phyloP scores from a whole-genome alignment of 2,888 invertebrate genomes.

The Lasiommata megera region DNA sequence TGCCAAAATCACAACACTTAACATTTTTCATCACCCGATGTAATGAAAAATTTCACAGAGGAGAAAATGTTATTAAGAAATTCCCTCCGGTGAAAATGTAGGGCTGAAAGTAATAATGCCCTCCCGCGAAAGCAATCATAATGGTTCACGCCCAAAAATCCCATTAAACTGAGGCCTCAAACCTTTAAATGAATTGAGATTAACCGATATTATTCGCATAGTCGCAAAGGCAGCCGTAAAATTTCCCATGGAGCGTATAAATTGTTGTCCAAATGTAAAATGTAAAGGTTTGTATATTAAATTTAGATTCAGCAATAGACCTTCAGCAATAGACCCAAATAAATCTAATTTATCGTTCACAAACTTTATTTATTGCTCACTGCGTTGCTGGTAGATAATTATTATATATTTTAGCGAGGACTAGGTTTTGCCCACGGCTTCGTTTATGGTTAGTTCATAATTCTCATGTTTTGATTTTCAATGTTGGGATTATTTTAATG shows the following conservation, averaged over 20 bases:
- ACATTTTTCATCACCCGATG: neutral
- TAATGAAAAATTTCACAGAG: slow-evolving; percentile 18
- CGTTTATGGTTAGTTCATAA: no score
- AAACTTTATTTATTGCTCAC: neutral
- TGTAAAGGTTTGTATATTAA: neutral
- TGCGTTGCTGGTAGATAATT: no score
- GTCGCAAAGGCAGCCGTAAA: neutral
- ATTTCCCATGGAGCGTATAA: neutral
- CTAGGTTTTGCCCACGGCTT: no score
- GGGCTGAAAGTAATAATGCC: slow-evolving; percentile 21
- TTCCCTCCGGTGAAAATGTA: slow-evolving; percentile 15
- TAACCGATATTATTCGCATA: slow-evolving; percentile 18
- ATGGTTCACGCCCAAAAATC: slow-evolving; percentile 25
- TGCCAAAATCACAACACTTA: neutral
- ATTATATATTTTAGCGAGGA: no score
- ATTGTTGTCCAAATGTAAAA: neutral
- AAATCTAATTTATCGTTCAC: neutral
- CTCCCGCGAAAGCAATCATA: slow-evolving; percentile 25
- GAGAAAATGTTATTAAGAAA: slow-evolving; percentile 21
- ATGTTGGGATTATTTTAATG: no score
- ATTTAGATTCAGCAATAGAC: no score
- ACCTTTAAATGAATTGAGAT: slow-evolving; percentile 24
- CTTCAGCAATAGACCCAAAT: neutral
- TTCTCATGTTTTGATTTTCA: no score
- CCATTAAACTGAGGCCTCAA: slow-evolving; percentile 24